phyloP scores from a whole-genome alignment of 2,113 vertebrate species.

The Poecilia latipinna region DNA sequence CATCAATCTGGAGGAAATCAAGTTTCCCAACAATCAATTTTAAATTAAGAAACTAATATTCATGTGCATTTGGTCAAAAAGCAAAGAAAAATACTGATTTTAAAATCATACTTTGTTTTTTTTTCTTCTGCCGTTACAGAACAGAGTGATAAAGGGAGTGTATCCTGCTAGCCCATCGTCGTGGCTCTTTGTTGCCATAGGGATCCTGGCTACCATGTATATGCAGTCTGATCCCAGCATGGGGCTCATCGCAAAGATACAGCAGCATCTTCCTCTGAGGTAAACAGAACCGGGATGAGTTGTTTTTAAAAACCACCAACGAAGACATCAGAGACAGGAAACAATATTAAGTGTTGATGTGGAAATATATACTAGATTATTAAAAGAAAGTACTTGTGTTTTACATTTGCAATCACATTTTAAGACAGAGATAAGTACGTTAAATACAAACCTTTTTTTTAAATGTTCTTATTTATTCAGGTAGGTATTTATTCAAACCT shows the following conservation, averaged over 20 bases:
- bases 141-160: slow-evolving; percentile 85
- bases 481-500: no score
- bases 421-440: no score
- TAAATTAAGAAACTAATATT: no score
- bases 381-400: background rate
- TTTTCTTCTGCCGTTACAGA: slow-evolving; percentile 74
- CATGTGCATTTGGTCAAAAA: no score
- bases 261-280: slow-evolving; percentile 88
- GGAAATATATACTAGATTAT: no score
- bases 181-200: slow-evolving; percentile 90
- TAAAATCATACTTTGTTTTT: background rate
- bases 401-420: background rate
- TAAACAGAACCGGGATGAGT: slow-evolving; percentile 29
- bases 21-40: no score
- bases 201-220: slow-evolving; percentile 88
- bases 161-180: slow-evolving; percentile 89
- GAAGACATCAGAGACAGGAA: background rate
- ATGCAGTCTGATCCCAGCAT: slow-evolving; percentile 90
- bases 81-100: background rate
- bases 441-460: no score
- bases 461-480: no score
- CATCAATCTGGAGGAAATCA: no score
- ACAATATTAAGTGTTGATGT: background rate
- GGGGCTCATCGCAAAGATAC: slow-evolving; percentile 89
- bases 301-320: background rate